Conservation (phyloP, 2,113 vertebrate genomes). For the Uropsilus gracilis region DNA sequence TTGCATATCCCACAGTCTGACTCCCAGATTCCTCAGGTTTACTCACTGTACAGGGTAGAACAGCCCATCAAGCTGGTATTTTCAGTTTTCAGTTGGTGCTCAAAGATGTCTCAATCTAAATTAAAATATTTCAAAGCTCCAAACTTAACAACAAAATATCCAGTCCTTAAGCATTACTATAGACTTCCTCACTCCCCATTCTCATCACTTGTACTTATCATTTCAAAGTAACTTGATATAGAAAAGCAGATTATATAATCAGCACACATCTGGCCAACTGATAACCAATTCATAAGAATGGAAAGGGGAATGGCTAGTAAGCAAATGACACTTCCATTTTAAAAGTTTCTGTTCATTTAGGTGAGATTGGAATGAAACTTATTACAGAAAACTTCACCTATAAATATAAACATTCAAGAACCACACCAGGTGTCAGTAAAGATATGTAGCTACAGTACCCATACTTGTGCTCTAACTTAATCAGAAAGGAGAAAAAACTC, state of each 20-base stretch:
- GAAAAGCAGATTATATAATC: neutral
- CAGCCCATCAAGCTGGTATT: neutral
- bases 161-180: neutral
- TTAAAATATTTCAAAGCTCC: neutral
- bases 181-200: neutral
- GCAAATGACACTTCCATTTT: neutral
- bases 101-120: neutral
- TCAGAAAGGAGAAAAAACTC: neutral
- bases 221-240: slow-evolving; percentile 36
- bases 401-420: neutral
- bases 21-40: neutral
- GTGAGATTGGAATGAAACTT: neutral
- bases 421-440: neutral
- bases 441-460: neutral
- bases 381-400: slow-evolving; percentile 4
- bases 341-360: neutral
- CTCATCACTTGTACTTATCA: neutral
- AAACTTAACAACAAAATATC: neutral
- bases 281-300: neutral
- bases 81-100: neutral
- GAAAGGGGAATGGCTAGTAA: neutral
- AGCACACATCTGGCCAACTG: neutral
- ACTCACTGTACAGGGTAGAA: neutral
- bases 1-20: neutral
- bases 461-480: slow-evolving; percentile 8